Evolutionary conservation across 2,797 vertebrate genomes (phyloP), one percentile per base, ranked within the genome.

Genomic region (Smutsia temminckii): DNA sequence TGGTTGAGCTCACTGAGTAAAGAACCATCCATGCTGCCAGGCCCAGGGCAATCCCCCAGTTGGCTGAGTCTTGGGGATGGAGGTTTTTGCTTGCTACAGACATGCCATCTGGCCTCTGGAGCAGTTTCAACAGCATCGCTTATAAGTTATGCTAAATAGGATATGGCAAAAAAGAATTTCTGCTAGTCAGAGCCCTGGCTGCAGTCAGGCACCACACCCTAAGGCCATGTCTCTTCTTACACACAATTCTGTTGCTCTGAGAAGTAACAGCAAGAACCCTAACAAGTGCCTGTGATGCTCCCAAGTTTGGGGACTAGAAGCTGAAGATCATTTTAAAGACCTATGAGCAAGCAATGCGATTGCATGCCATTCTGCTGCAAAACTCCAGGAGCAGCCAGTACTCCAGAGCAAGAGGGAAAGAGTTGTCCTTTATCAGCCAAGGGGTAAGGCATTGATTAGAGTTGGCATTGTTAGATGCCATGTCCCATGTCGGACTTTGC

Each of bases 21-120:
- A 72, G 81, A 34, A 14, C 40, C 59, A 3, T 17, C 27, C 40
- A 6, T 66, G 77, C 87, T 77, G 49, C 51, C 23, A 34, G 75
- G 37, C 93, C 42, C 72, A 29, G 59, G 87, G 79, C 61, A 20
- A 17, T 79, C 10, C 20, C 29, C 8, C 53, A 37, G 34, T 40
- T 93, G 80, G 88, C 77, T 63, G 40, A 88, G 16, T 51, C 80
- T 21, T 88, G 23, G 25, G 78, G 14, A 72, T 59, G 17, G 69
- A 85, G 27, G n/a, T 3, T 93, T 96, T 77, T 96, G 14, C 77
- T 90, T 37, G 96, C 85, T 96, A 14, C 49, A 88, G 87, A 91
- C 32, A 49, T 91, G 90, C 85, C 84, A 86, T 96, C 81, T 97
- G 96, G 80, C 21, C 37, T 94, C 64, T 95, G 75, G 46, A 95